A percentile compares a stretch with the other conserved stretches of the same genome.
Evolutionary conservation across 2,888 invertebrate genomes (phyloP).

Genomic region (Axea sp.): DNA sequence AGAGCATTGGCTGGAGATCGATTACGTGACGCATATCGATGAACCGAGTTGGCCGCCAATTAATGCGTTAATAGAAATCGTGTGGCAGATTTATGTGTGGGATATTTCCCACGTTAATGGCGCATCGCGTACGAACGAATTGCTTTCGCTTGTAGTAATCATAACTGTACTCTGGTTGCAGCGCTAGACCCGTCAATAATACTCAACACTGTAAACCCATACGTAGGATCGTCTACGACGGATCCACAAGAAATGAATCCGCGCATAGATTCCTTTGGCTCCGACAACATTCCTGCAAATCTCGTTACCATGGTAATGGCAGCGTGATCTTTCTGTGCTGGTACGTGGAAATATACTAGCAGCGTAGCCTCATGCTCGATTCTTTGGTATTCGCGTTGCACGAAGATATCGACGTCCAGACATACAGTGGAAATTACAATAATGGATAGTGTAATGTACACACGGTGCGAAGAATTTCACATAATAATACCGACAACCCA

Average conservation of each 20-base stretch:
- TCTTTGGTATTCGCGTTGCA: conserved; percentile 29
- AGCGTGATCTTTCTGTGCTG: conserved; percentile 33
- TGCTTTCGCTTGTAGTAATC: conserved; percentile 67
- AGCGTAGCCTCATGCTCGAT: conserved; percentile 9
- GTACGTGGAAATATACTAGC: conserved; percentile 25
- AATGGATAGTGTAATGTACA: conserved; percentile 58
- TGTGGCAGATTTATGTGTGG: conserved; percentile 5
- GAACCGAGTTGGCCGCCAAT: conserved; percentile 9
- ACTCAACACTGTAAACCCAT: conserved; percentile 52
- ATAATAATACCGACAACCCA: conserved; percentile 38
- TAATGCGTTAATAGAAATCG: conserved; percentile 35
- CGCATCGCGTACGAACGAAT: conserved; percentile 54
- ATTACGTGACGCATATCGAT: conserved; percentile 13
- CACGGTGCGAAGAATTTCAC: conserved; percentile 47
- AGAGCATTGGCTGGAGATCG: conserved; percentile 7
- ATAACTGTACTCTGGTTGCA: conserved; percentile 69
- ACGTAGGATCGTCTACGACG: conserved; percentile 31
- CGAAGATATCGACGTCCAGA: conserved; percentile 43
- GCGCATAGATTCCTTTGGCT: conserved; percentile 51
- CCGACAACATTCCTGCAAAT: conserved; percentile 60
- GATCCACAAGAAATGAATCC: conserved; percentile 56
- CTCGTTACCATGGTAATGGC: conserved; percentile 63
- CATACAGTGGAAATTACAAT: conserved; percentile 57
- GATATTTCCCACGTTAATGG: conserved; percentile 70
- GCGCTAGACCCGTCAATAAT: conserved; percentile 67